Evolutionary conservation across 2,888 invertebrate species (phyloP).

Genomic region (Arrhopalites spinosus): DNA sequence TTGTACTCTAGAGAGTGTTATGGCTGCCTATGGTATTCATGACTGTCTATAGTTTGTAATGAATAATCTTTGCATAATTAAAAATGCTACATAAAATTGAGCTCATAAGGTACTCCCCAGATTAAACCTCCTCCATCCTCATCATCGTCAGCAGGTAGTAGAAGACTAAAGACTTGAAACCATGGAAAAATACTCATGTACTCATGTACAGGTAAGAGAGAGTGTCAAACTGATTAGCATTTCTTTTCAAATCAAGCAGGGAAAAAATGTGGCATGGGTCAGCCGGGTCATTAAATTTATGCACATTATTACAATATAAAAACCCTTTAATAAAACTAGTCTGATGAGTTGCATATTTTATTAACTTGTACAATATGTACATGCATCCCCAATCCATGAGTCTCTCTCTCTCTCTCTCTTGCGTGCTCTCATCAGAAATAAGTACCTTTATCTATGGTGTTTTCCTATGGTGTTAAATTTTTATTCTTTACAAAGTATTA

Average conservation of each 20-base stretch:
- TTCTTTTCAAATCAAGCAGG: conserved; percentile 41
- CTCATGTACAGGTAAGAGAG: background rate
- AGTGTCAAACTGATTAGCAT: conserved; percentile 55
- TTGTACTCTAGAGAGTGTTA: background rate
- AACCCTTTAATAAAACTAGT: conserved; percentile 34
- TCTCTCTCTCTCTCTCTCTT: no score
- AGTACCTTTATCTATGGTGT: no score
- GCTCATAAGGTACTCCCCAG: conserved; percentile 23
- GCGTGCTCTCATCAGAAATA: conserved; percentile 17
- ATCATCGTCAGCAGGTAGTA: background rate
- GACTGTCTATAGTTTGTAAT: conserved; percentile 31
- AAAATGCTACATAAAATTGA: conserved; percentile 42
- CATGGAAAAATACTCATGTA: background rate
- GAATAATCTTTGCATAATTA: conserved; percentile 47
- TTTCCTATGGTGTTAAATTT: background rate
- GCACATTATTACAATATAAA: conserved; percentile 37
- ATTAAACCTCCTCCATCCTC: background rate
- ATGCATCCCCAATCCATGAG: conserved; percentile 24
- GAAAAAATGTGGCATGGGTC: conserved; percentile 48
- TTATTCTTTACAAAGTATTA: no score
- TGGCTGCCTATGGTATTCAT: conserved; percentile 13
- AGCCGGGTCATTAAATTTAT: conserved; percentile 53
- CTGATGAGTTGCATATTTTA: conserved; percentile 25
- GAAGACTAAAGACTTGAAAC: background rate
- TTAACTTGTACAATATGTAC: background rate